Evolutionary conservation across 2,113 vertebrate genomes (phyloP).

Genomic region (Etia nguti): DNA sequence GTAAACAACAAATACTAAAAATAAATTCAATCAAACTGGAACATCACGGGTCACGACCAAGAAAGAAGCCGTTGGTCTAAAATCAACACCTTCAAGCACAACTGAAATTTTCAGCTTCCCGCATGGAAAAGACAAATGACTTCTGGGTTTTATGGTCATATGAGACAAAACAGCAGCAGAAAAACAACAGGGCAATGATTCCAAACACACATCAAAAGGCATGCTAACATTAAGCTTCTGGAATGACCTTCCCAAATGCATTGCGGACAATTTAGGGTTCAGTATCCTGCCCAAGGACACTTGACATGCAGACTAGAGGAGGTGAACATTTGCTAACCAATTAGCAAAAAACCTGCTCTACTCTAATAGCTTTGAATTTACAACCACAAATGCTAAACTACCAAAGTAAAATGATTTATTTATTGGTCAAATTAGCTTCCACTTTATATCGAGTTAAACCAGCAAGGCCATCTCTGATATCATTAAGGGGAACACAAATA

Average conservation of each 20-base stretch:
- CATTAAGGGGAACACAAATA: background rate
- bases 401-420: background rate
- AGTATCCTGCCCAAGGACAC: background rate
- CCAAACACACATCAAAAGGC: background rate
- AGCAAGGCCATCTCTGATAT: background rate
- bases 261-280: background rate
- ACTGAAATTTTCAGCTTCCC: background rate
- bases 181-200: background rate
- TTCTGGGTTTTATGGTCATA: background rate
- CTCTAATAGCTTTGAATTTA: background rate
- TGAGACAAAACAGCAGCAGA: background rate
- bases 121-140: background rate
- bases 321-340: background rate
- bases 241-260: background rate
- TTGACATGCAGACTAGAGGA: background rate
- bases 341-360: background rate
- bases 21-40: background rate
- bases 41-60: rapidly evolving
- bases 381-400: background rate
- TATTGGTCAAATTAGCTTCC: background rate
- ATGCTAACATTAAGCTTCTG: background rate
- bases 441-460: background rate
- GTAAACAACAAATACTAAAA: background rate
- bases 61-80: background rate
- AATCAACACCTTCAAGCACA: background rate